These are phyloP conservation scores for Micropoecilia bifurca DNA, from an alignment of 2,797 vertebrate species.

Conservation along the genomic window DNA sequence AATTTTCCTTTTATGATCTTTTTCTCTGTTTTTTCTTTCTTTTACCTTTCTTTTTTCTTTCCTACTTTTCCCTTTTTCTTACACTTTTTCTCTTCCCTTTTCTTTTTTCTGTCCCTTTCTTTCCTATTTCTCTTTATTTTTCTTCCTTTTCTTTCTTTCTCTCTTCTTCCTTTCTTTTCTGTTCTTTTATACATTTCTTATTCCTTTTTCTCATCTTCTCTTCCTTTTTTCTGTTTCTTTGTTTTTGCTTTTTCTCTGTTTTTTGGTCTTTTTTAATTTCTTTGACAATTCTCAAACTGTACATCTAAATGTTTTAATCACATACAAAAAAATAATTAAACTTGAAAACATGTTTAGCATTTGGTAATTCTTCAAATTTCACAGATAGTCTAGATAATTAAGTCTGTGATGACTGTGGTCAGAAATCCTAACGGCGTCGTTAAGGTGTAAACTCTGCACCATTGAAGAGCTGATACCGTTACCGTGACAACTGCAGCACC, in stretches of 20 bases:
- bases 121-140: too few species aligned
- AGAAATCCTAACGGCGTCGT: slow-evolving; percentile 8
- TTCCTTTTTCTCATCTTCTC: too few species aligned
- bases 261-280: not conserved
- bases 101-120: too few species aligned
- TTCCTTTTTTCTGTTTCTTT: too few species aligned
- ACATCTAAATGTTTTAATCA: not conserved
- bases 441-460: slow-evolving; percentile 45
- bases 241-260: too few species aligned
- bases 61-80: too few species aligned
- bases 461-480: slow-evolving; percentile 57
- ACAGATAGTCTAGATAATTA: not conserved
- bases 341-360: not conserved
- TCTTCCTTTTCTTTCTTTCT: too few species aligned
- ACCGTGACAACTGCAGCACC: slow-evolving; percentile 65
- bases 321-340: not conserved
- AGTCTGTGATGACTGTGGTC: slow-evolving; percentile 15
- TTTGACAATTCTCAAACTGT: not conserved
- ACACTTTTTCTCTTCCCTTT: too few species aligned
- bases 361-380: not conserved
- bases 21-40: too few species aligned
- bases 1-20: not conserved
- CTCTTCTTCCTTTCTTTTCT: too few species aligned
- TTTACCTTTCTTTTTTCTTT: too few species aligned
- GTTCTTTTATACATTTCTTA: too few species aligned